Conservation (phyloP, 2,888 invertebrate genomes). For the Drosophila stalkeri region DNA sequence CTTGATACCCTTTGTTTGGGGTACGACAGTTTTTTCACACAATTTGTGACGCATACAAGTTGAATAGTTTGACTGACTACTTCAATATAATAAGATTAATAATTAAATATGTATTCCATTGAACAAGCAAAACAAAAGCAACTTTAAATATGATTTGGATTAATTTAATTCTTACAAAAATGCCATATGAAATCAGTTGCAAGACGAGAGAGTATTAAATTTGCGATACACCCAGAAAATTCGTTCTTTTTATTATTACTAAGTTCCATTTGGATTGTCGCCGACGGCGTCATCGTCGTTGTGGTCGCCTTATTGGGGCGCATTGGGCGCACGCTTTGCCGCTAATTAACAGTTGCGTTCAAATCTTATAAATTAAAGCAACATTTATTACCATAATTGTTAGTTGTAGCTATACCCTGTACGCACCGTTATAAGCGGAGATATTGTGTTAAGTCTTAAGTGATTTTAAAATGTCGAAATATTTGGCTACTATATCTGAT, state of each 20-base stretch:
- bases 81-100: neutral
- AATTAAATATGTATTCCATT: neutral
- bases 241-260: slow-evolving; percentile 12
- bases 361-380: slow-evolving; percentile 61
- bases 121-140: neutral
- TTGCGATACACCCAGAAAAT: neutral
- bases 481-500: neutral
- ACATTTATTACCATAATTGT: slow-evolving; percentile 66
- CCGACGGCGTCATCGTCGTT: slow-evolving; percentile 12
- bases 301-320: slow-evolving; percentile 50
- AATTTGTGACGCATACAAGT: neutral
- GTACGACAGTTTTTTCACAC: neutral
- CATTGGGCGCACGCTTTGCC: slow-evolving; percentile 45
- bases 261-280: slow-evolving; percentile 44
- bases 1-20: slow-evolving; percentile 23
- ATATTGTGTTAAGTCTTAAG: neutral
- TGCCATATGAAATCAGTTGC: neutral
- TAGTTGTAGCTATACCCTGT: slow-evolving; percentile 31
- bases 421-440: neutral
- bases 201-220: neutral
- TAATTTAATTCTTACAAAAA: no score
- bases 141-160: neutral
- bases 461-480: neutral
- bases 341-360: slow-evolving; percentile 66
- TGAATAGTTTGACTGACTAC: neutral